Base-by-base conservation (phyloP, 2,113 vertebrate genomes). In the Nibea coibor region DNA sequence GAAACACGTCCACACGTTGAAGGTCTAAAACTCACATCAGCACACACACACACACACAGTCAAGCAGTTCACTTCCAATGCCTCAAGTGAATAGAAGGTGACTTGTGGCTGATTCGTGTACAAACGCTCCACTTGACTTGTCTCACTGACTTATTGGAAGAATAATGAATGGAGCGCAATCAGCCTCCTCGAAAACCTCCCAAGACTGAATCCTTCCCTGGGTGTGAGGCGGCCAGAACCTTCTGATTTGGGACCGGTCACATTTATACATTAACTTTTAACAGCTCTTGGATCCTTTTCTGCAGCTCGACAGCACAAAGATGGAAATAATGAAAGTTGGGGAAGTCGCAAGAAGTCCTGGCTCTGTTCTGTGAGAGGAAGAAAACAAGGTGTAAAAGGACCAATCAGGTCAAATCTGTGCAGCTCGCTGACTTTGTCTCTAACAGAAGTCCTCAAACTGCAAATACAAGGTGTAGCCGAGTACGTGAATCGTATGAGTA, bases 101-200 rank as follows among this genome's bases (percentile, higher is more conserved):
- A 82, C 87, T 83, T 0, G 3, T 64, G 76, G 88, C 82, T 83
- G 85, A 85, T 83, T 87, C 24, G 43, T 85, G 76, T 65, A 68
- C 75, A 59, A 72, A 72, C 43, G 59, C 79, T 85, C 24, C 73
- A 54, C 76, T 47, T 0, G 54, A 28, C 17, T 76, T 61, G 66
- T 75, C 72, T 76, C 66, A 9, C 61, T 31, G 75, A 72, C 56
- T 84, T 50, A 75, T 20, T 48, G 62, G 74, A 7, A 7, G 70
- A 35, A 62, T 66, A 76, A 86, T 84, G 65, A 80, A 75, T 22
- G 35, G 59, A 31, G 64, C 31, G 39, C 50, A 72, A 79, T 79
- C 58, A 35, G 42, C 19, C 51, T 10, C 28, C 16, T 12, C 26
- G 7, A 12, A 75, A 75, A 57, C 42, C 22, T 9, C 1, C 66